Evolutionary conservation across 2,888 invertebrate species (phyloP), one percentile per base, ranked within the genome.

Genomic region (Metellina segmentata): DNA sequence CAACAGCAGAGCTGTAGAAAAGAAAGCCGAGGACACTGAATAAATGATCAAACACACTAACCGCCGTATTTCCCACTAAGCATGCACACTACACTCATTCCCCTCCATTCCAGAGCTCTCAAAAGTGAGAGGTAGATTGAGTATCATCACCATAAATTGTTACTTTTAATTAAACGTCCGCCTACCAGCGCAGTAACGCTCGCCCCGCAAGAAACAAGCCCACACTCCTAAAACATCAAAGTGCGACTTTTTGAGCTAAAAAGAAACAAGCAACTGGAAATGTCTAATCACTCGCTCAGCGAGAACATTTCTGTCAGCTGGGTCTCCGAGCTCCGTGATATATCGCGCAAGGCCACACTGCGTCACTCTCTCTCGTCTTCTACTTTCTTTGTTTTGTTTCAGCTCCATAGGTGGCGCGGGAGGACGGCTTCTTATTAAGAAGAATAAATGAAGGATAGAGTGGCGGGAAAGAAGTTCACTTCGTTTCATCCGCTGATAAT

Each of bases 401-500:
- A 48, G 49, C 74, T 83, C 51, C 89, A 81, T 90, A 91, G 91
- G 91, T 87, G 91, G 86, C 86, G 91, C 86, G 75, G 69, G 69
- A 52, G 86, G 71, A 72, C 52, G 74, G 71, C 19, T 87, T 87
- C 75, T 74, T 81, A 71, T 77, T 71, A 51, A 11, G 75, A 91
- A 70, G 75, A 86, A 75, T 52, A 85, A 90, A 90, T 81, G 81
- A 89, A 88, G 77, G 78, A 89, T 78, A 81, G 20, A 61, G n/a
- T 72, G 77, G 90, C 81, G 90, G 86, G 85, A 91, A 86, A 77
- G 49, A 71, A 74, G 61, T 19, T 74, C 75, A 81, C 81, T 52
- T 87, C 91, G 78, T 87, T 77, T 86, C 71, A 71, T 75, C 75
- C 48, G 6, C 77, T 71, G 71, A 8, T 20, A 78, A 90, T 86